Evolutionary conservation across 2,797 vertebrate genomes (phyloP).

Genomic region (Sebastes cheni): DNA sequence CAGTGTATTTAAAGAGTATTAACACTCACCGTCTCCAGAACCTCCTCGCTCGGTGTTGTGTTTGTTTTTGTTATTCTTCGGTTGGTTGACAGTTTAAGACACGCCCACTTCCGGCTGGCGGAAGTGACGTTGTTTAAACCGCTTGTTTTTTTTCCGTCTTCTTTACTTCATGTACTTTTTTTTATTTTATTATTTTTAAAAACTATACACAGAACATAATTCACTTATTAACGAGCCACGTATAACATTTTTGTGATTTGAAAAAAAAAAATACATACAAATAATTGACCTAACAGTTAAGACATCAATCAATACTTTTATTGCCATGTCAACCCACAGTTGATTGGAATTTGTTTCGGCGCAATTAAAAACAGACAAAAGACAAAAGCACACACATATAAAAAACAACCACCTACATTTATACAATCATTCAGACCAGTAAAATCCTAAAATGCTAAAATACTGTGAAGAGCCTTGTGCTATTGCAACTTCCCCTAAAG

Average conservation of each 20-base stretch:
- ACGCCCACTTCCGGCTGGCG: slow-evolving; percentile 48
- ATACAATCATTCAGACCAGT: no score
- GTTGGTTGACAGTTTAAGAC: slow-evolving; percentile 60
- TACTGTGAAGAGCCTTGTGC: no score
- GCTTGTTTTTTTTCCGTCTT: not conserved
- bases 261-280: not conserved
- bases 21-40: slow-evolving; percentile 60
- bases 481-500: no score
- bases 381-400: no score
- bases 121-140: slow-evolving; percentile 75
- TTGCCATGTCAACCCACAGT: no score
- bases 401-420: no score
- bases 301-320: no score
- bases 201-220: not conserved
- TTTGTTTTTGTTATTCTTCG: slow-evolving; percentile 75
- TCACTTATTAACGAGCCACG: not conserved
- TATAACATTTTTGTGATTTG: not conserved
- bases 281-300: not conserved
- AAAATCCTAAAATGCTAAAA: no score
- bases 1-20: not conserved
- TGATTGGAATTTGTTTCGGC: no score
- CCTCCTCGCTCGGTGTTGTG: slow-evolving; percentile 11
- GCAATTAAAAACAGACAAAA: no score
- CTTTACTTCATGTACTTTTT: no score
- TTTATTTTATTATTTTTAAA: not conserved